These are phyloP conservation scores for Trachemys scripta DNA, from an alignment of 2,113 vertebrate genomes.

Conservation along the genomic window DNA sequence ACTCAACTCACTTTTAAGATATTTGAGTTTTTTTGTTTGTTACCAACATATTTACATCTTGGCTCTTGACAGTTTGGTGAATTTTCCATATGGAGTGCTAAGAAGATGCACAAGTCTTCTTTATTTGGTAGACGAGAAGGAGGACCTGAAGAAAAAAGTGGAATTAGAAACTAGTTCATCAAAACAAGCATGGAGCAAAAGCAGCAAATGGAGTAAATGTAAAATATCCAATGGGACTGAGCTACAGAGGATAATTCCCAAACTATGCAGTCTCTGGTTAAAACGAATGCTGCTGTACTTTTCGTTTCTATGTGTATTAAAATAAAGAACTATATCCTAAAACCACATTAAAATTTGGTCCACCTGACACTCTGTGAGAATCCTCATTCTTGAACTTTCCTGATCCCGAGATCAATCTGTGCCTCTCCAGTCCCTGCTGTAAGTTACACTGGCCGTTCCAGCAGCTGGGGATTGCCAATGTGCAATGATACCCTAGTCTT, in stretches of 20 bases:
- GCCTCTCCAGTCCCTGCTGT: not conserved
- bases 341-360: rapidly evolving
- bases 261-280: not conserved
- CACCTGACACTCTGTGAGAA: not conserved
- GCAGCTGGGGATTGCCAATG: not conserved
- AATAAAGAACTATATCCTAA: not conserved
- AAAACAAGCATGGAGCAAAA: not conserved
- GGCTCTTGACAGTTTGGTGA: not conserved
- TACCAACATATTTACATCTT: not conserved
- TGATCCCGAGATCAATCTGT: not conserved
- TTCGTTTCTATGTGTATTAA: not conserved
- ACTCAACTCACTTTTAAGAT: not conserved
- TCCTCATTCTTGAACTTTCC: not conserved
- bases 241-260: not conserved
- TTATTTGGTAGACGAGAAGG: not conserved
- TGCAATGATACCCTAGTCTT: not conserved
- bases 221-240: not conserved
- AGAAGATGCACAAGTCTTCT: constrained; percentile 38
- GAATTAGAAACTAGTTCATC: not conserved
- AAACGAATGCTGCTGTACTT: not conserved
- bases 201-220: not conserved
- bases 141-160: not conserved
- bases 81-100: constrained; percentile 47
- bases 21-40: not conserved
- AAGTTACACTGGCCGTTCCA: not conserved